Conservation (phyloP, 2,888 invertebrate genomes). For the Augochlorella aurata region DNA sequence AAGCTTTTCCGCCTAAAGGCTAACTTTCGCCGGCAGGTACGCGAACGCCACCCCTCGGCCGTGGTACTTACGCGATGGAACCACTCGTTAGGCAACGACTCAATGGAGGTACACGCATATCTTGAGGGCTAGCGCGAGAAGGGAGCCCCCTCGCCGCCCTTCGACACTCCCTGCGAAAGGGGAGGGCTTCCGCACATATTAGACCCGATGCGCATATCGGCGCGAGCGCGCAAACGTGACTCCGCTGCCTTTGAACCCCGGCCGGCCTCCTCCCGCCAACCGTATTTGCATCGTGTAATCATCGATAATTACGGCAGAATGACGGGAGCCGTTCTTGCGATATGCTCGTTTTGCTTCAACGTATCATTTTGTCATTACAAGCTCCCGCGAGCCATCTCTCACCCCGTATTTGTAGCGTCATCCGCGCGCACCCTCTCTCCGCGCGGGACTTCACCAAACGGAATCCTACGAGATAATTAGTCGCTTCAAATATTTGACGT, state of each 20-base stretch:
- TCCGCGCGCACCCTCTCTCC: neutral
- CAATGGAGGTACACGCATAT: constrained; percentile 44
- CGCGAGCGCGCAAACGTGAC: constrained; percentile 41
- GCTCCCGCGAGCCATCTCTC: constrained; percentile 23
- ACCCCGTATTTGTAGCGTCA: constrained; percentile 20
- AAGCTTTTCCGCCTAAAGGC: constrained; percentile 74
- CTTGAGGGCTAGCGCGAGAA: constrained; percentile 48
- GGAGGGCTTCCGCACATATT: constrained; percentile 17
- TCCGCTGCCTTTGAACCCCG: constrained; percentile 37
- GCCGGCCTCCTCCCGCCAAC: neutral
- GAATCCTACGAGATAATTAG: constrained; percentile 35
- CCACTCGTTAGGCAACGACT: constrained; percentile 54
- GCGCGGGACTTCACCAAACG: constrained; percentile 18
- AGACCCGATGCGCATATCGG: constrained; percentile 37
- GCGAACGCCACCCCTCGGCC: constrained; percentile 49
- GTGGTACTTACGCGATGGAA: constrained; percentile 56
- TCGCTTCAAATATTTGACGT: constrained; percentile 12
- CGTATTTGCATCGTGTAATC: constrained; percentile 63
- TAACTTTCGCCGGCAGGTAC: constrained; percentile 73
- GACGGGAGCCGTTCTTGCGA: constrained; percentile 61
- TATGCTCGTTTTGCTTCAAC: constrained; percentile 53
- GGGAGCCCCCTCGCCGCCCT: constrained; percentile 13
- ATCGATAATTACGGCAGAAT: constrained; percentile 65
- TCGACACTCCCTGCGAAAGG: neutral
- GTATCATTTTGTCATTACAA: constrained; percentile 62